These are phyloP conservation scores for Orchesella flavescens DNA, from an alignment of 2,888 invertebrate species.

Conservation along the genomic window DNA sequence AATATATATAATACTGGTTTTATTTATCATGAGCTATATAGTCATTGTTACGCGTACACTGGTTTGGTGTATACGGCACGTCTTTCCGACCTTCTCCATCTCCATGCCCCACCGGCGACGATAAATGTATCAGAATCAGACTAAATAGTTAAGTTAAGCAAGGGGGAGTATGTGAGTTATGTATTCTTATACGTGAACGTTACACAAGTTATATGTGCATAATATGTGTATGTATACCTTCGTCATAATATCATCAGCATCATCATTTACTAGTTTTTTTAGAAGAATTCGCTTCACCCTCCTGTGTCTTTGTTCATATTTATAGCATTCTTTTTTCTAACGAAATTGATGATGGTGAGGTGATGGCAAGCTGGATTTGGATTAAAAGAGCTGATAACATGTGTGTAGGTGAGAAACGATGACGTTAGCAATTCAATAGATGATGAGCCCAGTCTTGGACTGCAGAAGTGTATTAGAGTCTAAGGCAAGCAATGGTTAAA, in stretches of 20 bases:
- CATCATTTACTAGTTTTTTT: too few relatives aligned
- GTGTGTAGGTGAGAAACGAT: neutral
- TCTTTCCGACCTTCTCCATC: conserved; percentile 26
- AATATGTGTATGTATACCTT: too few relatives aligned
- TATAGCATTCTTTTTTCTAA: neutral
- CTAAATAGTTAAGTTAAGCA: too few relatives aligned
- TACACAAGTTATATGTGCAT: too few relatives aligned
- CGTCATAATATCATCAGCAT: too few relatives aligned
- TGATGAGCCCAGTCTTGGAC: neutral
- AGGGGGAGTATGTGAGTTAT: too few relatives aligned
- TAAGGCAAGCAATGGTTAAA: neutral
- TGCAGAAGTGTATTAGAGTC: neutral
- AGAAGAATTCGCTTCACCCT: neutral
- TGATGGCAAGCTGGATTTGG: neutral
- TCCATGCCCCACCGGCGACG: conserved; percentile 33
- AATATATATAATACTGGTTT: neutral
- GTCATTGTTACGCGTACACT: neutral
- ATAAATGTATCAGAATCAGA: conserved; percentile 4
- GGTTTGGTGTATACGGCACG: neutral
- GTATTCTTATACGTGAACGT: too few relatives aligned
- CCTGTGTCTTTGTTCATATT: neutral
- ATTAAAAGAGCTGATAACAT: neutral
- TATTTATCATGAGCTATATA: neutral
- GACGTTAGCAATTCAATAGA: neutral
- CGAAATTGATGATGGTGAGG: neutral